These are phyloP conservation scores for Rotaria sp. DNA, from an alignment of 2,888 invertebrate species.

Conservation along the genomic window DNA sequence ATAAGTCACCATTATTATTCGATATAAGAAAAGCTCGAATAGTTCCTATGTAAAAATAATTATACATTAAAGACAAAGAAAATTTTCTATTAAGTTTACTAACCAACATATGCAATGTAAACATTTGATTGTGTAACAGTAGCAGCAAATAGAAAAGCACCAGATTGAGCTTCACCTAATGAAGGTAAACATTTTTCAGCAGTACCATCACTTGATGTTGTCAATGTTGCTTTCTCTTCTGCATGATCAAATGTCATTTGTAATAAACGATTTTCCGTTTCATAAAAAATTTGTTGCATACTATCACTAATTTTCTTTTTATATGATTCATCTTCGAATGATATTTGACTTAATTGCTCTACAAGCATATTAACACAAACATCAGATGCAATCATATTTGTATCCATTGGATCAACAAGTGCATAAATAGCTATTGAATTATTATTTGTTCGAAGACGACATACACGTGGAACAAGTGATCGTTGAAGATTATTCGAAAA, in stretches of 20 bases:
- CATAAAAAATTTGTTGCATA: not conserved
- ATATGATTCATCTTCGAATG: not conserved
- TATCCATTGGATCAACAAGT: conserved; percentile 22
- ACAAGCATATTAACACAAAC: conserved; percentile 1
- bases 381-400: not conserved
- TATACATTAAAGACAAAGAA: not conserved
- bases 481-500: not conserved
- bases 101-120: not conserved
- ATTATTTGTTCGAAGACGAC: not conserved
- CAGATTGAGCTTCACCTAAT: not conserved
- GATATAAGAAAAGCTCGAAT: conserved; percentile 2
- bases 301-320: not conserved
- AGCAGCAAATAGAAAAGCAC: not conserved
- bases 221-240: not conserved
- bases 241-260: conserved; percentile 23
- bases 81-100: not conserved
- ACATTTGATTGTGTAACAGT: not conserved
- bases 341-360: not conserved
- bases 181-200: conserved; percentile 22
- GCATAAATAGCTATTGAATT: not conserved
- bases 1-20: not conserved
- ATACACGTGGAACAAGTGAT: not conserved
- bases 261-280: conserved; percentile 1
- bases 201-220: not conserved
- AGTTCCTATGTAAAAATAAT: not conserved